Base-by-base conservation (phyloP, 2,113 vertebrate species). In the Herpailurus yagouaroundi region DNA sequence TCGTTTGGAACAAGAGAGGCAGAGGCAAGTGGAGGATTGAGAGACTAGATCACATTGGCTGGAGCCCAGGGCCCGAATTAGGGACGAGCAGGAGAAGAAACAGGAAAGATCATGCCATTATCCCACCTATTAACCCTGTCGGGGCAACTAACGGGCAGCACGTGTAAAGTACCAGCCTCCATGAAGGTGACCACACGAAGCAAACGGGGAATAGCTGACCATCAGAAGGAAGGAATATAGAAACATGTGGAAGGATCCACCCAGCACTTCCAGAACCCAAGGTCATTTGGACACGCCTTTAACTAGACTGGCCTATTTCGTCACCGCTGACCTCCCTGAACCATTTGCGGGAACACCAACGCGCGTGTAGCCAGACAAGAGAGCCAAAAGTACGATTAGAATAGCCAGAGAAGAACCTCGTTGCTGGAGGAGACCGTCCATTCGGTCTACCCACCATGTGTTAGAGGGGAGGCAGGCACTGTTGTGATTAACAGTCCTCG, bases 361-460 rank as follows among this genome's bases (percentile, higher is more conserved):
- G 0, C 1, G 1, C 3, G 0, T 25, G 9, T 2, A 48, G 79
- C 74, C 29, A 31, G 87, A 83, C 8, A 23, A 0, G 13, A 77
- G 76, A 48, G 25, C 50, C 50, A 36, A 41, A 7, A 2, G 21
- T 68, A 68, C n/a, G 76, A 29, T 31, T 25, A 57, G 52, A 33
- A 19, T 25, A 14, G 66, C 18, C 31, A 55, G 31, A 68, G 15
- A 41, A 48, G 64, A 29, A 45, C 38, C 11, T 33, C 25, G 0
- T 1, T 33, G 80, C 57, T 55, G 31, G 69, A 48, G 60, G 45
- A 73, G 31, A 85, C n/a, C 25, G 0, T 11, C 10, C 19, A 48
- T 15, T 69, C 9, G 69, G 13, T 45, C 81, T 12, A 19, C 52
- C 4, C 52, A 52, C 63, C 57, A 11, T 2, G 13, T 3, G 7